Conservation (phyloP, 2,113 vertebrate genomes). For the Hypocryptadius cinnamomeus region DNA sequence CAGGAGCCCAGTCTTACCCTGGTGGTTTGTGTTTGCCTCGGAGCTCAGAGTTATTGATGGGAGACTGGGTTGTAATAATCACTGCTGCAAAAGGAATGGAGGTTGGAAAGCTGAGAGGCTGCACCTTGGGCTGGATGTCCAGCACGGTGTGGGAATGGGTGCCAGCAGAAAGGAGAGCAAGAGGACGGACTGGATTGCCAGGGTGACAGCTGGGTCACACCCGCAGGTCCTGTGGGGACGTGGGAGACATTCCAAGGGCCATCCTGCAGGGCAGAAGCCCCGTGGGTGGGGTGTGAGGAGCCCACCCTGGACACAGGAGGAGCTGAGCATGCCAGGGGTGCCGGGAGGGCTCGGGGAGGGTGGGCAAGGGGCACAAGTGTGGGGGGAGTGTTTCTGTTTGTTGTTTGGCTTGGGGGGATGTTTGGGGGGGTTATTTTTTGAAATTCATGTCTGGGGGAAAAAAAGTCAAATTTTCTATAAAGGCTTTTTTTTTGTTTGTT, state of each 20-base stretch:
- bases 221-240: no score
- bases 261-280: fast-evolving
- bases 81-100: neutral
- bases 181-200: neutral
- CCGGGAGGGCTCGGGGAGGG: fast-evolving
- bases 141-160: neutral
- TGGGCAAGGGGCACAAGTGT: neutral
- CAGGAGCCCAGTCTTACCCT: neutral
- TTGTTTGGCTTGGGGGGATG: neutral
- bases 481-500: conserved; percentile 57
- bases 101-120: neutral
- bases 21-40: neutral
- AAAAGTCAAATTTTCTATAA: conserved; percentile 39
- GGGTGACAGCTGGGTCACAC: neutral
- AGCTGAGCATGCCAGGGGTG: neutral
- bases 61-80: neutral
- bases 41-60: neutral
- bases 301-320: neutral
- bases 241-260: fast-evolving
- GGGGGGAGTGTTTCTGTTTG: neutral
- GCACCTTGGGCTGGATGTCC: neutral
- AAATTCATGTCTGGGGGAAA: neutral
- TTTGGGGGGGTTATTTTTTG: neutral
- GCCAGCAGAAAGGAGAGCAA: neutral
- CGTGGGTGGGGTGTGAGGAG: neutral